Conservation (phyloP, 2,113 vertebrate species). For the Chaetorhynchus papuensis region DNA sequence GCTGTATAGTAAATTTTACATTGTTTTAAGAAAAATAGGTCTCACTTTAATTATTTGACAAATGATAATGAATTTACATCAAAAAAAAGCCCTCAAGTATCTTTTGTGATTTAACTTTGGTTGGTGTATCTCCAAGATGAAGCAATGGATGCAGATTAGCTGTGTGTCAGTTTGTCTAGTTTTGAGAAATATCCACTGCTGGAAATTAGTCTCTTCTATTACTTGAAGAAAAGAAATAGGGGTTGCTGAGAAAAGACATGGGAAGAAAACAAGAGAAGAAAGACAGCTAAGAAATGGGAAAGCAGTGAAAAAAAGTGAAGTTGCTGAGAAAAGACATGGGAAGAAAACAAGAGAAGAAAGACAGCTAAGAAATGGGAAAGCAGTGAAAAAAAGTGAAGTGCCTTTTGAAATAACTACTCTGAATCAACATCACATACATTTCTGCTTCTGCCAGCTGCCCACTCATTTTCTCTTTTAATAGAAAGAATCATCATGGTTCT, state of each 20-base stretch:
- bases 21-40: neutral
- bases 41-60: neutral
- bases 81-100: neutral
- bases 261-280: neutral
- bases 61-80: neutral
- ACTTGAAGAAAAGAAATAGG: neutral
- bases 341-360: neutral
- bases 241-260: neutral
- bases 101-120: neutral
- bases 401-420: constrained; percentile 21
- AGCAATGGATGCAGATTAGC: neutral
- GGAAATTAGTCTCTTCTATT: neutral
- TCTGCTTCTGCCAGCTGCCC: constrained; percentile 33
- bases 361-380: neutral
- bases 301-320: neutral
- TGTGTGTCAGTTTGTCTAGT: neutral
- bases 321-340: neutral
- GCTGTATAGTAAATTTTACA: neutral
- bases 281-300: neutral
- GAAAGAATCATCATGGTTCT: neutral
- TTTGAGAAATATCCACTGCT: neutral
- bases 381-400: neutral
- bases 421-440: constrained; percentile 35
- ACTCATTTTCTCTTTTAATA: constrained; percentile 51
- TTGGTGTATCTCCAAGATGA: neutral